These are phyloP conservation scores for Pediacus dermestoides DNA, from an alignment of 2,888 invertebrate species.

Conservation along the genomic window DNA sequence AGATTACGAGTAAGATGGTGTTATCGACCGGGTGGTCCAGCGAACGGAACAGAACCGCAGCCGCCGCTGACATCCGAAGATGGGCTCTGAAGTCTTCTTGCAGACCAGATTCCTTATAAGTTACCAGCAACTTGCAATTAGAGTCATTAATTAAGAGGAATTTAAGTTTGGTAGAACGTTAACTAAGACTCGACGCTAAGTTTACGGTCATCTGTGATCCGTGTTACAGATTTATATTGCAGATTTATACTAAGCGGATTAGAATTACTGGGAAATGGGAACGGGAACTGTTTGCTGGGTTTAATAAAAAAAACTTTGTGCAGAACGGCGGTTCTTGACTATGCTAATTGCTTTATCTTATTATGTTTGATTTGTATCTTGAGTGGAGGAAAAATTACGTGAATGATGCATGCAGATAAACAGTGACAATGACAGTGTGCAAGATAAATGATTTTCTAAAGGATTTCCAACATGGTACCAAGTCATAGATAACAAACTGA, in stretches of 20 bases:
- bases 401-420: no score
- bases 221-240: conserved; percentile 5
- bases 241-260: conserved; percentile 7
- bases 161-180: conserved; percentile 27
- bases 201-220: background rate
- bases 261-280: no score
- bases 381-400: no score
- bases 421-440: no score
- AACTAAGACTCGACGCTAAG: conserved; percentile 2
- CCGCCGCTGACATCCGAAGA: conserved; percentile 2
- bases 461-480: no score
- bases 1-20: conserved; percentile 1
- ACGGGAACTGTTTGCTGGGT: no score
- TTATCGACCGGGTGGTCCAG: conserved; percentile 2
- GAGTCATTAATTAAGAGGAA: conserved; percentile 32
- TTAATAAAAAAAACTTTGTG: no score
- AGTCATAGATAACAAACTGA: no score
- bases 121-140: conserved; percentile 24
- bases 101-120: conserved; percentile 23
- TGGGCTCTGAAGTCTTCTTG: background rate
- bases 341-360: no score
- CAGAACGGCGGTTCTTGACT: no score
- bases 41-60: conserved; percentile 1
- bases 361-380: no score
- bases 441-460: no score